Evolutionary conservation across 2,888 invertebrate species (phyloP).

Genomic region (Petrophora chlorosata): DNA sequence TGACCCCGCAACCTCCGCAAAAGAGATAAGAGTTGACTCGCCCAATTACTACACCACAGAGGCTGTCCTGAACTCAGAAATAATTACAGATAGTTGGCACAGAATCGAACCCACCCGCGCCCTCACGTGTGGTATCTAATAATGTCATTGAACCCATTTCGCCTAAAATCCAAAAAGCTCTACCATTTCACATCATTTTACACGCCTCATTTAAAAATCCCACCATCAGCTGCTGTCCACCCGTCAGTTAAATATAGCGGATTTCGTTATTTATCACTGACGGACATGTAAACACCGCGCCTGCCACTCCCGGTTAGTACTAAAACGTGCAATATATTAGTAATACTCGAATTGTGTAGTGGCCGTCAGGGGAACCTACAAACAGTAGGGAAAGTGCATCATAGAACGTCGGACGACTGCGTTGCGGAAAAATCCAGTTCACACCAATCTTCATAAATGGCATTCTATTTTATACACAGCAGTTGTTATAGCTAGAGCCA

Average conservation of each 20-base stretch:
- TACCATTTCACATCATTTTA: neutral
- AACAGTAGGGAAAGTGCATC: constrained; percentile 13
- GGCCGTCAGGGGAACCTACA: neutral
- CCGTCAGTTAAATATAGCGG: constrained; percentile 2
- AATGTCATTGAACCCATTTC: neutral
- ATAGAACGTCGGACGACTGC: no score
- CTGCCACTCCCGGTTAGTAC: neutral
- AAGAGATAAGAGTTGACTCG: no score
- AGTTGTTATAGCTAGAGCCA: no score
- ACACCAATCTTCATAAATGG: no score
- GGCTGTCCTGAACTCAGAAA: no score
- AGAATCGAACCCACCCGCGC: no score
- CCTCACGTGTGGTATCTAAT: neutral
- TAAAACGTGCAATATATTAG: constrained; percentile 14
- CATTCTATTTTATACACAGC: no score
- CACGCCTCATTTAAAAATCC: constrained; percentile 5
- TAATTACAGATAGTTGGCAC: no score
- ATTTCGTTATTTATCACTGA: constrained; percentile 15
- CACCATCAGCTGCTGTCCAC: constrained; percentile 9
- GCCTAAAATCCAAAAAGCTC: neutral
- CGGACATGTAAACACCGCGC: constrained; percentile 15
- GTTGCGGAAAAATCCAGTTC: no score
- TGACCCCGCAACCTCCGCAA: no score
- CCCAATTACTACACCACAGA: no score
- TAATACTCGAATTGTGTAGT: constrained; percentile 13